Evolutionary conservation across 2,888 invertebrate species (phyloP).

Genomic region (Dryocosmus kuriphilus): DNA sequence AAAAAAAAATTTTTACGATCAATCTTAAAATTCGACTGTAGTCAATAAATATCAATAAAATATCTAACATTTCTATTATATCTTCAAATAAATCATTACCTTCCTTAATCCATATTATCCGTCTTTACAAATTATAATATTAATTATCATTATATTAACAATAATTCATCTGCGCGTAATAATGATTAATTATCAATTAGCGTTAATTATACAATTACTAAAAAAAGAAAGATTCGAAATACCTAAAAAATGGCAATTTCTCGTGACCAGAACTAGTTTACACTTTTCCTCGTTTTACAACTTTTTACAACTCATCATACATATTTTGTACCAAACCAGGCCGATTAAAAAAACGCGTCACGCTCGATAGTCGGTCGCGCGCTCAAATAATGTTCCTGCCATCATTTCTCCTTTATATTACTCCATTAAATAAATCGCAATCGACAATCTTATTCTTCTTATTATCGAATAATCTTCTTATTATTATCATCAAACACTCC

Average conservation of each 20-base stretch:
- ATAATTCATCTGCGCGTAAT: slow-evolving; percentile 69
- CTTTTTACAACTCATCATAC: slow-evolving; percentile 75
- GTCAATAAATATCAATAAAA: slow-evolving; percentile 76
- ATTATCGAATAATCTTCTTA: slow-evolving; percentile 45
- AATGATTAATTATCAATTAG: slow-evolving; percentile 64
- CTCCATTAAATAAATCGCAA: slow-evolving; percentile 74
- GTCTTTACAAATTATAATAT: slow-evolving; percentile 72
- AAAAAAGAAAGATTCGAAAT: slow-evolving; percentile 64
- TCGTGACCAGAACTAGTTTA: slow-evolving; percentile 77
- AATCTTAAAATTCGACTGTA: slow-evolving; percentile 46
- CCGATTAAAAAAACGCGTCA: slow-evolving; percentile 73
- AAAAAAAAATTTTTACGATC: slow-evolving; percentile 26
- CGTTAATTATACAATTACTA: slow-evolving; percentile 65
- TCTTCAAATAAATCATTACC: slow-evolving; percentile 71
- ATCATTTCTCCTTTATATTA: slow-evolving; percentile 74
- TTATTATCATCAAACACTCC: slow-evolving; percentile 69
- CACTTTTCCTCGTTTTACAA: slow-evolving; percentile 67
- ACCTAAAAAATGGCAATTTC: slow-evolving; percentile 76
- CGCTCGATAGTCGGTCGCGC: slow-evolving; percentile 64
- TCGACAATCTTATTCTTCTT: slow-evolving; percentile 70
- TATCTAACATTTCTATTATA: slow-evolving; percentile 75
- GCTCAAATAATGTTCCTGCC: slow-evolving; percentile 74
- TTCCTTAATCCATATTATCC: slow-evolving; percentile 66
- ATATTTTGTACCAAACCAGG: slow-evolving; percentile 77
- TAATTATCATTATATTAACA: slow-evolving; percentile 75